phyloP scores from a whole-genome alignment of 2,113 vertebrate species.

The Cairina moschata region DNA sequence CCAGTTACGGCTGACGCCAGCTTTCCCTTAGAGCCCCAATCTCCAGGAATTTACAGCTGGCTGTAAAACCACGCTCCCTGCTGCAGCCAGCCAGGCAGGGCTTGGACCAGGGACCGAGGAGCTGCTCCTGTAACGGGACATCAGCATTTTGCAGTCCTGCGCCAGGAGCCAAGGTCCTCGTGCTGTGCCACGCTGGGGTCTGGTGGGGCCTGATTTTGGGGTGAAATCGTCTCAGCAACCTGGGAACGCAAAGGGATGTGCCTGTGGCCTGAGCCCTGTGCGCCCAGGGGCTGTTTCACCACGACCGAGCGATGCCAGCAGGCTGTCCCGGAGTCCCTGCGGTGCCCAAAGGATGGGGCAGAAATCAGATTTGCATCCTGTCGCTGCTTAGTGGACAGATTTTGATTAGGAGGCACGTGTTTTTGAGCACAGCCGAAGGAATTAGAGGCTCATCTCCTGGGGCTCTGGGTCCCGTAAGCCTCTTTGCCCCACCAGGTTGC shows the following conservation, averaged over 20 bases:
- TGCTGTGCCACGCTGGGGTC: fast-evolving
- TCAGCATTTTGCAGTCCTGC: fast-evolving
- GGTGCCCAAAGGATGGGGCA: background rate
- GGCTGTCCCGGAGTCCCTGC: too few species aligned
- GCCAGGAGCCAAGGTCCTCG: fast-evolving
- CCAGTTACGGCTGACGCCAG: fast-evolving
- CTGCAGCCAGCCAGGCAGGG: too few species aligned
- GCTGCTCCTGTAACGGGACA: background rate
- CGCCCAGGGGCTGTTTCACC: too few species aligned
- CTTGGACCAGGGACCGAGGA: background rate
- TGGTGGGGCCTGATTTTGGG: background rate
- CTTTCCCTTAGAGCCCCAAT: too few species aligned
- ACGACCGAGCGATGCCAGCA: too few species aligned
- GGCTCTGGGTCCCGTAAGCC: background rate
- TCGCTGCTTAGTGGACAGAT: background rate
- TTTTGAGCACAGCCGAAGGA: background rate
- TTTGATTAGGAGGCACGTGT: background rate
- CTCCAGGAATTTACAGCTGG: background rate
- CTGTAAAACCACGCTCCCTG: background rate
- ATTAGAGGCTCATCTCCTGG: too few species aligned
- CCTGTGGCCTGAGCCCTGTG: background rate
- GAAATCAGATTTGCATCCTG: background rate
- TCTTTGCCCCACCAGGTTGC: background rate
- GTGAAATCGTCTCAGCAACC: background rate
- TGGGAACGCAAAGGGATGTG: background rate